These are phyloP conservation scores for Pseudococcus longispinus DNA, from an alignment of 2,888 invertebrate genomes.

Conservation along the genomic window DNA sequence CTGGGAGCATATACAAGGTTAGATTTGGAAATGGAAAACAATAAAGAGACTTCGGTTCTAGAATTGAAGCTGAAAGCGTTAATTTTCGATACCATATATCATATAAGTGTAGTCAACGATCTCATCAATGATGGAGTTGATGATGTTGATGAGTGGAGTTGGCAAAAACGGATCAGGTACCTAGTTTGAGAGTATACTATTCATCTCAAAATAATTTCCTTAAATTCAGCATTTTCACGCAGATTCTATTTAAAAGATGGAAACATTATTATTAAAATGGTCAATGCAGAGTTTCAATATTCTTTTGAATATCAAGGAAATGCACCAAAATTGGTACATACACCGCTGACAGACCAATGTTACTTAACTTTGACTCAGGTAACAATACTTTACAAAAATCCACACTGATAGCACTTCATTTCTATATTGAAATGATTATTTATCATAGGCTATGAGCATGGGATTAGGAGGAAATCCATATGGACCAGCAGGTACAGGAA, in stretches of 20 bases:
- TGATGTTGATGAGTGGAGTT: constrained; percentile 81
- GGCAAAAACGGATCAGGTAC: constrained; percentile 92
- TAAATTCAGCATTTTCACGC: not conserved
- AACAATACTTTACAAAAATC: constrained; percentile 56
- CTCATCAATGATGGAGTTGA: constrained; percentile 75
- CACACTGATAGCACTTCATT: not conserved
- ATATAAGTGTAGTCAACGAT: constrained; percentile 80
- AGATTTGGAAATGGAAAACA: constrained; percentile 65
- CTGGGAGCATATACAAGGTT: constrained; percentile 66
- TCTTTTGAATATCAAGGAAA: constrained; percentile 99
- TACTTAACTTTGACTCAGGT: constrained; percentile 95
- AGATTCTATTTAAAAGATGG: constrained; percentile 63
- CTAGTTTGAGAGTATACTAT: not conserved
- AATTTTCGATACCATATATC: constrained; percentile 91
- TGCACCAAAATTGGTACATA: constrained; percentile 91
- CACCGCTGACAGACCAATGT: constrained; percentile 95
- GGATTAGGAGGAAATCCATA: constrained; percentile 98
- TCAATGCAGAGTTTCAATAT: constrained; percentile 91
- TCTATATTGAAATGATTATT: not conserved
- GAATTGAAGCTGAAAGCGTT: constrained; percentile 89
- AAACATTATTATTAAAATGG: constrained; percentile 83
- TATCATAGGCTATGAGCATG: constrained; percentile 81
- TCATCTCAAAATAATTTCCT: constrained; percentile 17
- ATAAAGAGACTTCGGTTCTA: constrained; percentile 69
- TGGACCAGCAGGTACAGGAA: constrained; percentile 98